Evolutionary conservation across 2,888 invertebrate species (phyloP), one percentile per base, ranked within the genome.

Genomic region (Bibio marci): DNA sequence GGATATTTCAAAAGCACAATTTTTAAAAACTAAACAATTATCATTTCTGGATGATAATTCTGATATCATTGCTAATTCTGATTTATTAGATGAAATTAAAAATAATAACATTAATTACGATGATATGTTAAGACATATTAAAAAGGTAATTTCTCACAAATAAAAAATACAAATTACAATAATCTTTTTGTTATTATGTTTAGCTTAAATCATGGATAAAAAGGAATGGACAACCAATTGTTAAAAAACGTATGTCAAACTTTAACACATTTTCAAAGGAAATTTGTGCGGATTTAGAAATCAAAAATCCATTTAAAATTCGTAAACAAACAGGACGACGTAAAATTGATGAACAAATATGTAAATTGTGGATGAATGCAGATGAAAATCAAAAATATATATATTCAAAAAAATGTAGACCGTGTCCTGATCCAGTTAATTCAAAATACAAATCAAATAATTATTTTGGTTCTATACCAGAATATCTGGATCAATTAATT

Each of bases 1-100:
- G 48, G 97, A 98, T 53, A 80, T 97, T 35, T 66, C 76, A 0
- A 88, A 87, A 58, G 76, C 83, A 1, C 82, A 85, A 48, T 95
- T 85, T 57, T 66, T 98, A 12, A 78, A 73, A 38, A 54, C 71
- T 30, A 72, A 80, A 37, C 82, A 83, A 50, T 64, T 90, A 27
- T 65, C 70, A 14, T 90, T 97, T 55, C 65, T 98, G 7, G 70
- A 78, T n/a, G 72, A 80, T 25, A 98, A 98, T 60, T 65, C 69
- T 2, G 62, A 71, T 5, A 77, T 75, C 0, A 70, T 85, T 25
- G 50, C 77, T 1, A 63, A 74, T 38, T 62, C 71, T 37, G 60
- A 69, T 7, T 57, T 71, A 3, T 49, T 81, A 2, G 61, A 71
- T 37, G 58, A 61, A 38, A 59, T 83, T 3, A 73, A 75, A 57